phyloP scores from a whole-genome alignment of 2,113 vertebrate genomes.

The Buteo buteo region DNA sequence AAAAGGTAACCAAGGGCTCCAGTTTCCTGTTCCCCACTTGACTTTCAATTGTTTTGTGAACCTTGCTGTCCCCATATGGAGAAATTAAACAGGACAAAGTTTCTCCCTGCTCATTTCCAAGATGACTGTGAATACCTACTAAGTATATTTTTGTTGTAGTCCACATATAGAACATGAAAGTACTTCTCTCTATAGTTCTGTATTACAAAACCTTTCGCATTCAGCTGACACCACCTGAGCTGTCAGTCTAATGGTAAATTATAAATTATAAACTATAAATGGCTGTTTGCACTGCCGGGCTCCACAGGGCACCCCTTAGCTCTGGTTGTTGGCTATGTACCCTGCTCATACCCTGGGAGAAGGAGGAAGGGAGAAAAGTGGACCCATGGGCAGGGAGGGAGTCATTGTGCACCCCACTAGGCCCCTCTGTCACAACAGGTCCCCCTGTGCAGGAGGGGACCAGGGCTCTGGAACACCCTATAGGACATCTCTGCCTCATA shows the following conservation, averaged over 20 bases:
- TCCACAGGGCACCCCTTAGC: neutral
- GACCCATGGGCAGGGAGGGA: neutral
- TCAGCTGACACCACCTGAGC: neutral
- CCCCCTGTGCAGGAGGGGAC: neutral
- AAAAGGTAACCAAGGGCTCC: conserved; percentile 66
- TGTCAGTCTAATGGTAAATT: neutral
- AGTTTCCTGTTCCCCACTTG: neutral
- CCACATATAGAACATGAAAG: neutral
- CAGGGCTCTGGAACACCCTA: neutral
- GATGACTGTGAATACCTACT: neutral
- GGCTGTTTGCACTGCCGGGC: neutral
- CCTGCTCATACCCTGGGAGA: neutral
- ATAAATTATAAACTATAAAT: neutral
- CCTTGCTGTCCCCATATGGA: neutral
- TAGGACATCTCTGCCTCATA: neutral
- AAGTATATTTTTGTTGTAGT: neutral
- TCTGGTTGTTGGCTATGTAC: neutral
- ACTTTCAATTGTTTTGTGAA: neutral
- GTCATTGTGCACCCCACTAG: neutral
- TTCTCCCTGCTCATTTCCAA: neutral
- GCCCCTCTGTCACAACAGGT: neutral
- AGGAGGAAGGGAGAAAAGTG: neutral
- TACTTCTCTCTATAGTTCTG: neutral
- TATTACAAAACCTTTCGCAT: neutral
- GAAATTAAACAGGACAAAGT: neutral